Evolutionary conservation across 2,113 vertebrate species (phyloP).

Genomic region (Anseranas semipalmata): DNA sequence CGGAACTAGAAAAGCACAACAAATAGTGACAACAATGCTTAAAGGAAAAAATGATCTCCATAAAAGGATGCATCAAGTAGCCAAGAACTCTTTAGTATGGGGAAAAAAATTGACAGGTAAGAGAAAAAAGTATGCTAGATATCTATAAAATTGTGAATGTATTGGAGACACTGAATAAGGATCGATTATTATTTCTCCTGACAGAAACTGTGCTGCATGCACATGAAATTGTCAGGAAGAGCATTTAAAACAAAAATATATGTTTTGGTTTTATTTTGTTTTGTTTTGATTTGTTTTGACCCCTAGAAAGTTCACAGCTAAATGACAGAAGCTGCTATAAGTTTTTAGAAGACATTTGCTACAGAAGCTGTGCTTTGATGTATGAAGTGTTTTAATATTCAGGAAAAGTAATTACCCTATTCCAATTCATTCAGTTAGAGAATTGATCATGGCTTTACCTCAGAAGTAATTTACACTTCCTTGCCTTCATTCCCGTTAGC

Average conservation of each 20-base stretch:
- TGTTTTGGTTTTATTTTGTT: too few relatives aligned
- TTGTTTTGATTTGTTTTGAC: neutral
- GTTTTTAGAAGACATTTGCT: neutral
- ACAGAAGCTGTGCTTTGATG: neutral
- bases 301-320: neutral
- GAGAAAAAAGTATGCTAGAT: neutral
- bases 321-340: neutral
- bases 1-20: neutral
- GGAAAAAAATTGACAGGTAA: neutral
- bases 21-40: neutral
- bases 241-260: neutral
- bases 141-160: neutral
- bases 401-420: neutral
- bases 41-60: neutral
- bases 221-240: neutral
- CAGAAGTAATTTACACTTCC: neutral
- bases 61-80: neutral
- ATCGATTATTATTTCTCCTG: neutral
- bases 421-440: neutral
- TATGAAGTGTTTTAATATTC: neutral
- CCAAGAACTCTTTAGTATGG: neutral
- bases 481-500: neutral
- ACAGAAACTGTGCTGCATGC: neutral
- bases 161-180: neutral
- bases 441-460: neutral